Evolutionary conservation across 2,888 invertebrate species (phyloP).

Genomic region (Cancer borealis): DNA sequence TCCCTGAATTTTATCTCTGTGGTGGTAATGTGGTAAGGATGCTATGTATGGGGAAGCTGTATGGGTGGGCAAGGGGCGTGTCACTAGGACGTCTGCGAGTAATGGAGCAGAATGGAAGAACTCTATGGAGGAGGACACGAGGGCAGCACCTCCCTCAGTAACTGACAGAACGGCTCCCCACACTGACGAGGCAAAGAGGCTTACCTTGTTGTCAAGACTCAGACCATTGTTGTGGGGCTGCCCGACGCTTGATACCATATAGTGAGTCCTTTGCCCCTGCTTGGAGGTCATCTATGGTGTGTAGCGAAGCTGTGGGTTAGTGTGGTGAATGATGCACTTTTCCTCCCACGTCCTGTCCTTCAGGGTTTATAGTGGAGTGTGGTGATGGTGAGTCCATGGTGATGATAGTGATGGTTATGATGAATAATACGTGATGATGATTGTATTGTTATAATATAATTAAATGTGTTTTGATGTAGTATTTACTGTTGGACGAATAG

Average conservation of each 20-base stretch:
- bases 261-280: no score
- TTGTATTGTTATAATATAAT: background rate
- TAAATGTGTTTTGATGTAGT: background rate
- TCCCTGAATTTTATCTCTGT: background rate
- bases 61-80: background rate
- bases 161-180: background rate
- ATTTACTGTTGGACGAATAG: background rate
- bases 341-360: no score
- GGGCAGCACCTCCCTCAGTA: background rate
- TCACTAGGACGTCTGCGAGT: background rate
- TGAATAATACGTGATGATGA: background rate
- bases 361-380: background rate
- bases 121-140: background rate
- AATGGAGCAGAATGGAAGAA: slow-evolving; percentile 5
- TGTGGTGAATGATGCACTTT: background rate
- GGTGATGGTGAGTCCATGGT: background rate
- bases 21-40: background rate
- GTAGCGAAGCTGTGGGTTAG: background rate
- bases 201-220: no score
- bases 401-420: no score
- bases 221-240: no score
- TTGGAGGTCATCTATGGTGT: background rate
- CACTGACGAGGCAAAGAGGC: no score
- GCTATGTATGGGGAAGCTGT: background rate
- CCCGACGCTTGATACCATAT: no score